Evolutionary conservation across 2,797 vertebrate genomes (phyloP), one percentile per base, ranked within the genome.

Genomic region (Neomorphus geoffroyi): DNA sequence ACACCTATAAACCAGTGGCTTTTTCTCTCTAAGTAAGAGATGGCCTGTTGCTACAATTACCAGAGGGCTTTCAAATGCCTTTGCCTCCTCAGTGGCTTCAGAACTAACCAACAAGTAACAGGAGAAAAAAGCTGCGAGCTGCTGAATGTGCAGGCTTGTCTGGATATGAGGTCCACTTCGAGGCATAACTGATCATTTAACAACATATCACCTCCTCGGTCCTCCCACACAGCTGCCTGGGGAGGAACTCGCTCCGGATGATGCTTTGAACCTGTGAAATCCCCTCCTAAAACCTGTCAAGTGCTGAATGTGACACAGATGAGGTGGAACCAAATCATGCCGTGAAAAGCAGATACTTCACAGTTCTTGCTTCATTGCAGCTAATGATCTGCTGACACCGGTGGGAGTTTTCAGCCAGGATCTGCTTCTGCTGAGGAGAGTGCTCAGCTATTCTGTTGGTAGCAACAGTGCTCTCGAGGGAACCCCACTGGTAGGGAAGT

Each of bases 371-470:
- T 85, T 96, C 94, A 88, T 9, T 95, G 94, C 93, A 95, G 92
- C 94, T 92, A 77, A 95, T 80, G 96, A 95, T 89, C 94, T 94
- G 93, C 93, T 97, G 95, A 96, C 94, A 94, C 77, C 57, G 3
- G 27, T 41, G 93, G 96, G 94, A 95, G 39, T 54, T 93, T 67
- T 69, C 45, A 75, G 54, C 54, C 0, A 1, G 83, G 92, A 85
- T 77, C 46, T 2, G 93, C 90, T 93, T 19, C 93, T 94, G 88
- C 80, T 60, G 73, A 92, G 85, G 89, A 93, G 87, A 94, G 71
- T 46, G 2, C 71, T 96, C 58, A 6, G 67, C 73, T 35, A 13
- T 66, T 91, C 88, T 96, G 94, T 50, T 95, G 92, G 92, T 91
- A 97, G 94, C 97, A 96, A 88, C 92, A 43, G 65, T 0, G 30